phyloP scores from a whole-genome alignment of 2,888 invertebrate species.

The Agrenia bidenticulata region DNA sequence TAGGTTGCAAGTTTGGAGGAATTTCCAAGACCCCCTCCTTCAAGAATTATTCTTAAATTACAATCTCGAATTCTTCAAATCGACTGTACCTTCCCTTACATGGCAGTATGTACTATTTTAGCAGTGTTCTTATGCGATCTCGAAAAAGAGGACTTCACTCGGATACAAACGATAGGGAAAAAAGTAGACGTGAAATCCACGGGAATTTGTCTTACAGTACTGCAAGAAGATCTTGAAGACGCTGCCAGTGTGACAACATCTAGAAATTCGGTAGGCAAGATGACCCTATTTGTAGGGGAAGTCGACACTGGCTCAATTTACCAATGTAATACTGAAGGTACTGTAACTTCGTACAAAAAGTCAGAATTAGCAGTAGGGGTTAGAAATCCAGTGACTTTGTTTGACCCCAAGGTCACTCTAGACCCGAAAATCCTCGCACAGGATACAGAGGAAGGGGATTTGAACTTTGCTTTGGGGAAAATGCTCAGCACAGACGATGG shows the following conservation, averaged over 20 bases:
- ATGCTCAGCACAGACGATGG: constrained; percentile 41
- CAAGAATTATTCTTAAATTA: constrained; percentile 47
- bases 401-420: constrained; percentile 36
- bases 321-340: constrained; percentile 41
- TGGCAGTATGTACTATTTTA: constrained; percentile 41
- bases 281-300: constrained; percentile 41
- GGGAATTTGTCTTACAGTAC: constrained; percentile 39
- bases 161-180: constrained; percentile 33
- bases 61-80: constrained; percentile 46
- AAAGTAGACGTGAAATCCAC: constrained; percentile 25
- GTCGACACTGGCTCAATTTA: constrained; percentile 27
- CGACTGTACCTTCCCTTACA: constrained; percentile 49
- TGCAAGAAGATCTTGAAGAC: constrained; percentile 20
- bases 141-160: constrained; percentile 49
- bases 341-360: constrained; percentile 26
- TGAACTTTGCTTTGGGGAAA: constrained; percentile 40
- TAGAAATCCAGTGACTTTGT: constrained; percentile 26
- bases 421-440: background rate
- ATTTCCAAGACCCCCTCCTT: constrained; percentile 46
- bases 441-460: background rate
- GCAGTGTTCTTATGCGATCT: constrained; percentile 49
- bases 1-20: constrained; percentile 47
- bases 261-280: constrained; percentile 21
- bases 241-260: constrained; percentile 17
- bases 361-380: constrained; percentile 21